Conservation (phyloP, 2,113 vertebrate species). For the Choloepus hoffmanni region DNA sequence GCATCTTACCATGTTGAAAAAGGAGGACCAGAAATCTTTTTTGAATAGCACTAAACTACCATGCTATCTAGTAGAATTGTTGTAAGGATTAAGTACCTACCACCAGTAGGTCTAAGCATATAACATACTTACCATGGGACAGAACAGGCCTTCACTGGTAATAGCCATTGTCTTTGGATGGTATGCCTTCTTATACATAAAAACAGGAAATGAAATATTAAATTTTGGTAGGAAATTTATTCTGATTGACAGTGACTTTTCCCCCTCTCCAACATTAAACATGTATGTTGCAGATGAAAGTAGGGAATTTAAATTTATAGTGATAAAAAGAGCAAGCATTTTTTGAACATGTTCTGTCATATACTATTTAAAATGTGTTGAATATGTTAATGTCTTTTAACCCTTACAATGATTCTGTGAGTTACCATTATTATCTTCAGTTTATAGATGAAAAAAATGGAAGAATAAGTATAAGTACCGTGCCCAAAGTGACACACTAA, state of each 20-base stretch:
- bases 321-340: not conserved
- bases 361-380: not conserved
- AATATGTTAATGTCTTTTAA: not conserved
- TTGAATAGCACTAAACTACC: not conserved
- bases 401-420: not conserved
- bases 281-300: not conserved
- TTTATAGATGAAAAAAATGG: conserved; percentile 16
- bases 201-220: not conserved
- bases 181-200: not conserved
- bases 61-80: not conserved
- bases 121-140: not conserved
- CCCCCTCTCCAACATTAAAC: not conserved
- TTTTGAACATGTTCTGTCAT: not conserved
- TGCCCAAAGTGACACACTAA: not conserved
- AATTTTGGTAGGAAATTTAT: not conserved
- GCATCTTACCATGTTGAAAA: not conserved
- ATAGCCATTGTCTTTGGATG: not conserved
- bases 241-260: not conserved
- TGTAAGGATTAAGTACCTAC: not conserved
- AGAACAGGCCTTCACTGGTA: not conserved
- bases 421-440: conserved; percentile 12
- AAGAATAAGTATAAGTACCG: conserved; percentile 13
- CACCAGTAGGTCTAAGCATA: not conserved
- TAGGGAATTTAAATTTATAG: not conserved
- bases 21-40: not conserved